Evolutionary conservation across 37 sponge, comb jelly and placozoan genomes (phyloP).

Genomic region (Cliona cf. orientalis): DNA sequence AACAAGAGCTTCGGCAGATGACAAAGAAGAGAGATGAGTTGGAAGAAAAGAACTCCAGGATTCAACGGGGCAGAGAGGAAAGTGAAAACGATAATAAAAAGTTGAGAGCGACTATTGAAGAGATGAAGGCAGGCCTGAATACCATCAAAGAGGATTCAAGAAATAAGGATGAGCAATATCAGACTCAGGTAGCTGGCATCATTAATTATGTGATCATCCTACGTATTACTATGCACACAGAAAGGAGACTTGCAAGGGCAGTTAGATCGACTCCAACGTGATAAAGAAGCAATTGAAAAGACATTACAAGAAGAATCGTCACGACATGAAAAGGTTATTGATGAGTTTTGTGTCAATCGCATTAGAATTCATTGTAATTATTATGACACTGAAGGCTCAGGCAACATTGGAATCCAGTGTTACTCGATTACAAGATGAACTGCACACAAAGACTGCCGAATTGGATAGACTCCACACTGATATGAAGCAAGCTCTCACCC

Average conservation of each 20-base stretch:
- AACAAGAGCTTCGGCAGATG: not conserved
- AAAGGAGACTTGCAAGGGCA: not conserved
- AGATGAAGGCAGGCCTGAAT: not conserved
- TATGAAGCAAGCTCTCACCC: not conserved
- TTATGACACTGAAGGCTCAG: too few relatives aligned
- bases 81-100: not conserved
- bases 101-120: not conserved
- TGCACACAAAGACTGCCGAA: slow-evolving; percentile 22
- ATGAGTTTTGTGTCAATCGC: not conserved
- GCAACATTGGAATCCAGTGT: not conserved
- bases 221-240: not conserved
- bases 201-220: not conserved
- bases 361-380: too few relatives aligned
- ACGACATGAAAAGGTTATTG: not conserved
- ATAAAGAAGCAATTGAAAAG: slow-evolving; percentile 1
- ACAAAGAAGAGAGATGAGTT: not conserved
- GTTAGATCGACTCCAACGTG: not conserved
- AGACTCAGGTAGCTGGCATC: not conserved
- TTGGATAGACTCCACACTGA: not conserved
- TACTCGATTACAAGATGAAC: slow-evolving; percentile 12
- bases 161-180: not conserved
- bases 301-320: slow-evolving; percentile 1
- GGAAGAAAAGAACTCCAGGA: not conserved
- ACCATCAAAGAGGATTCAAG: not conserved
- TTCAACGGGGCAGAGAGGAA: not conserved